A percentile compares a stretch with the other conserved stretches of the same genome.
These are phyloP conservation scores for Ectropis crepuscularia DNA, from an alignment of 2,888 invertebrate species.

Conservation along the genomic window DNA sequence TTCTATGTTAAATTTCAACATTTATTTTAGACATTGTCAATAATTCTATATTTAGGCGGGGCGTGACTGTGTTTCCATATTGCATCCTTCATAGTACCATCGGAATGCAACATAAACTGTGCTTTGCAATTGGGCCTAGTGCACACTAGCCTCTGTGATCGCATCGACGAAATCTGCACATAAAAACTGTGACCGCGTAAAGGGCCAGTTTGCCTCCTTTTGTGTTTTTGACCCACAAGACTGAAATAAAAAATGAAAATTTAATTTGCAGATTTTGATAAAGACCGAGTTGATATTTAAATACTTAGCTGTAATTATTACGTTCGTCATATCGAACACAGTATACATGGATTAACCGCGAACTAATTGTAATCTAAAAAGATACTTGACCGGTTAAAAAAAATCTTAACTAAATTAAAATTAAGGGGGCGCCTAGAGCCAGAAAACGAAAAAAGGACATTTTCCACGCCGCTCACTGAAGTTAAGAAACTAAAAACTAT, in stretches of 20 bases:
- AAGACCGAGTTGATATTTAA: no score
- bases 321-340: no score
- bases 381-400: no score
- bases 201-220: conserved; percentile 4
- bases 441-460: no score
- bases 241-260: conserved; percentile 4
- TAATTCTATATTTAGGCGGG: conserved; percentile 24
- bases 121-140: conserved; percentile 15
- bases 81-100: conserved; percentile 64
- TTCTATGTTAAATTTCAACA: neutral
- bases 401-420: no score
- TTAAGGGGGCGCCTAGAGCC: no score
- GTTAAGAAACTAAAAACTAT: no score
- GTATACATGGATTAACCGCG: no score
- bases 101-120: conserved; percentile 64
- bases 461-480: no score
- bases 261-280: no score
- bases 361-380: no score
- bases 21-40: conserved; percentile 17
- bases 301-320: no score
- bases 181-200: conserved; percentile 14
- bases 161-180: neutral
- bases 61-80: conserved; percentile 65
- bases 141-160: neutral
- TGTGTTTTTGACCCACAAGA: neutral